phyloP scores from a whole-genome alignment of 2,888 invertebrate genomes.

The Biston stratarius region DNA sequence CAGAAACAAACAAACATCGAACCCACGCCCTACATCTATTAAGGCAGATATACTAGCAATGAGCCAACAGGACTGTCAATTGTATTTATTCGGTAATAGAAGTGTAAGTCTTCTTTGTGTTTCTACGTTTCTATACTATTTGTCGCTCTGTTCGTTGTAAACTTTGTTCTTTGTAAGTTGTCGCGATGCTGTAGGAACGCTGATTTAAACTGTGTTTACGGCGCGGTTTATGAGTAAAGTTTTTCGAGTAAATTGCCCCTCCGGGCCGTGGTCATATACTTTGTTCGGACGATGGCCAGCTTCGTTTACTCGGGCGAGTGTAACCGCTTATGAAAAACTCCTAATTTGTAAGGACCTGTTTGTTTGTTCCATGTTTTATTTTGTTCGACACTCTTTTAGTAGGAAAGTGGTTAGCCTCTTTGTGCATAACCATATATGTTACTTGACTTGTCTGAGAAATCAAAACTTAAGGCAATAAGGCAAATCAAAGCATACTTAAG shows the following conservation, averaged over 20 bases:
- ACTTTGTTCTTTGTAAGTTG: conserved; percentile 47
- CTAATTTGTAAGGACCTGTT: conserved; percentile 29
- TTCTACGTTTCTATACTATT: conserved; percentile 24
- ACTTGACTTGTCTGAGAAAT: too few relatives aligned
- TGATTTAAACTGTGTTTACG: conserved; percentile 58
- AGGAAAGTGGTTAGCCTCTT: background rate
- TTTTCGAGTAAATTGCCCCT: conserved; percentile 56
- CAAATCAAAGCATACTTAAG: too few relatives aligned
- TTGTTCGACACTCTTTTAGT: background rate
- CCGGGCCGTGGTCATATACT: conserved; percentile 45
- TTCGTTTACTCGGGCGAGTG: conserved; percentile 22
- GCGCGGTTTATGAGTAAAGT: conserved; percentile 59
- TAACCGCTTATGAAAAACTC: conserved; percentile 29
- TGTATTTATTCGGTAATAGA: too few relatives aligned
- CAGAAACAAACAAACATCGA: too few relatives aligned
- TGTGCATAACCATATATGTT: background rate
- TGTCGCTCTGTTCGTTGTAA: conserved; percentile 40
- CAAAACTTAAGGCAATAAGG: too few relatives aligned
- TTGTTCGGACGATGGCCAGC: conserved; percentile 32
- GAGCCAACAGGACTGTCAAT: too few relatives aligned
- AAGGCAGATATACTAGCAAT: too few relatives aligned
- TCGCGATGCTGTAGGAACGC: conserved; percentile 47
- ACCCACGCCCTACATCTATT: too few relatives aligned
- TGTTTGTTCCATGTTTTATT: conserved; percentile 18
- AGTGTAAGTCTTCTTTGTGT: background rate